Base-by-base conservation (phyloP, 2,113 vertebrate genomes). In the Caloenas nicobarica region DNA sequence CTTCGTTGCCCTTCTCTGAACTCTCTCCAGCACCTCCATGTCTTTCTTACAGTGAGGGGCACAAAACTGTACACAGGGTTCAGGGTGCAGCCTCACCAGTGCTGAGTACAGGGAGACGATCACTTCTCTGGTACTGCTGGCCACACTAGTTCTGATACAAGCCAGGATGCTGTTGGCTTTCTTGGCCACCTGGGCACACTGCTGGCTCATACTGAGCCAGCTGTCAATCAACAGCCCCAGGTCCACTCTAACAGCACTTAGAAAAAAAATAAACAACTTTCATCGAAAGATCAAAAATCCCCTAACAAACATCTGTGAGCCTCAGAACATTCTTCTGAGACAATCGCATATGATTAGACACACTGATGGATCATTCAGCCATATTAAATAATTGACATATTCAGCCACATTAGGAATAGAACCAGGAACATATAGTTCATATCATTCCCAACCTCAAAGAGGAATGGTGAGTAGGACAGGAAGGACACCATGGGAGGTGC, bases 401-500 rank as follows among this genome's bases (percentile, higher is more conserved):
- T 92, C 42, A 78, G 12, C 24, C n/a, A 31, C 6, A 2, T 46
- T 66, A 69, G 25, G 31, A 91, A 60, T 24, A 71, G 40, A 91
- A 70, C 21, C 4, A 68, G 5, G 9, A 85, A 79, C 4, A 69
- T 79, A 38, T 9, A 48, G 11, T 36, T 79, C 24, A 53, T 9
- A 71, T 1, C 5, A 48, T 76, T 89, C 94, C 53, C 54, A 79
- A 40, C 1, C n/a, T 26, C 33, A 68, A 77, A 73, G 38, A 76
- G 10, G 2, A 54, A 2, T 0, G 0, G 14, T 38, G 50, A 24
- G 8, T 21, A 62, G 21, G 23, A 18, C 9, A 2, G 38, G 13
- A 72, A 80, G 11, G 6, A 28, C 19, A 8, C 23, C 36, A 7
- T 0, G 1, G 31, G 15, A 56, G 4, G 13, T 33, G 17, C 46